Base-by-base conservation (phyloP, 2,797 vertebrate species). In the Dicrostonyx torquatus region DNA sequence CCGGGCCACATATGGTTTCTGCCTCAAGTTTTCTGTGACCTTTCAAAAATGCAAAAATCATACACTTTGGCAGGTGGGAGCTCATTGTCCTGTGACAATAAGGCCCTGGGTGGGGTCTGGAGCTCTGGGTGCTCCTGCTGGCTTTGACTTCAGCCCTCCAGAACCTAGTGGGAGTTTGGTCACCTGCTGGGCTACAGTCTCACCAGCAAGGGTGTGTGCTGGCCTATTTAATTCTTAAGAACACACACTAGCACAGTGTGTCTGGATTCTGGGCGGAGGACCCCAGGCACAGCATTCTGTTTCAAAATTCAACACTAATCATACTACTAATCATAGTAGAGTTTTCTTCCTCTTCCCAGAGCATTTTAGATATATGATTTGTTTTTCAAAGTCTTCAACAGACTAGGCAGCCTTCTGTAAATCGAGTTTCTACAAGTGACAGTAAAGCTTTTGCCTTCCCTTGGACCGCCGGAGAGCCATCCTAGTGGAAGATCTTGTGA, bases 41-140 rank as follows among this genome's bases (percentile, higher is more conserved):
- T 78, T 89, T 91, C 31, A 58, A 72, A 87, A 94, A 87, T 70
- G 31, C 48, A 89, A 80, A 95, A 76, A 50, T 48, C 40, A 73
- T 68, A 12, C 66, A 37, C 24, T 60, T 34, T 13, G 60, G 45
- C 76, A 91, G 31, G 15, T 1, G 2, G 43, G 53, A 72, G 13
- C 80, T 64, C 22, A 22, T 64, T 87, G 15, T 45, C 72, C 24
- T 68, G 53, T 66, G 48, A 66, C 77, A 45, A 76, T 68, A 45
- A 43, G 22, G 60, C 34, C 45, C 58, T 1, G 6, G 55, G 11
- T 22, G 31, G 24, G 58, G n/a, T 34, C 24, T 48, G 50, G 53
- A 73, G 55, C n/a, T 53, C 70, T 50, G 62, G 45, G 24, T 62
- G 26, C 14, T 85, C 2, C 26, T 53, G 0, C 15, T n/a, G 75